Conservation (phyloP, 2,797 vertebrate genomes). For the Centroberyx gerrardi region DNA sequence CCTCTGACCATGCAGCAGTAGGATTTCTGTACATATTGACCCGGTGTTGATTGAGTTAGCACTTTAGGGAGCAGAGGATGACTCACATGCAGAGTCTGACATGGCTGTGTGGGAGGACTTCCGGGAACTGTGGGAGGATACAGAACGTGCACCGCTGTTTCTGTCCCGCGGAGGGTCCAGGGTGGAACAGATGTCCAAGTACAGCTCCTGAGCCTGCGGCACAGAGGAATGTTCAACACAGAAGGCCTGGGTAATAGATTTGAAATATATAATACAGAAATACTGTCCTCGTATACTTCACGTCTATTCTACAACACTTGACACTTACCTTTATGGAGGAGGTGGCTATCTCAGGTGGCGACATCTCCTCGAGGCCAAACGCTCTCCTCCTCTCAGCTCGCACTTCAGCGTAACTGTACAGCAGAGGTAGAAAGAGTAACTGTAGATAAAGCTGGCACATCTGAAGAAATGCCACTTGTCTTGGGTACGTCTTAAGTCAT, state of each 20-base stretch:
- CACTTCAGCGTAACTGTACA: slow-evolving; percentile 87
- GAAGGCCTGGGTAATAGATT: not conserved
- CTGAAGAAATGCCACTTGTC: too few relatives aligned
- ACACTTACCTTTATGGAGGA: slow-evolving; percentile 82
- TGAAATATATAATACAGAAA: not conserved
- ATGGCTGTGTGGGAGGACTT: slow-evolving; percentile 85
- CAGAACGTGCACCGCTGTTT: slow-evolving; percentile 81
- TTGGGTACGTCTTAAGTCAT: too few relatives aligned
- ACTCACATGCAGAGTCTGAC: slow-evolving; percentile 89
- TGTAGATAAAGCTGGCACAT: not conserved
- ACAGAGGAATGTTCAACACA: slow-evolving; percentile 16
- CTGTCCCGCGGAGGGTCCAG: slow-evolving; percentile 78
- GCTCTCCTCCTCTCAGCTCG: slow-evolving; percentile 86
- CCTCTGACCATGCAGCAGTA: slow-evolving; percentile 19
- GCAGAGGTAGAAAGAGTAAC: slow-evolving; percentile 7
- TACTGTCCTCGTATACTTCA: not conserved
- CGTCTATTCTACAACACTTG: not conserved
- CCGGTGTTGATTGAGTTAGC: slow-evolving; percentile 51
- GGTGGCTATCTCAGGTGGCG: slow-evolving; percentile 79
- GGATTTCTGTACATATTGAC: slow-evolving; percentile 41
- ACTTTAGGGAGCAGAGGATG: slow-evolving; percentile 54
- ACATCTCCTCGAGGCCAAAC: slow-evolving; percentile 85
- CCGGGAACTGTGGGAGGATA: slow-evolving; percentile 87
- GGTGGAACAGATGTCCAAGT: slow-evolving; percentile 83
- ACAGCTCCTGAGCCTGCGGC: slow-evolving; percentile 87